phyloP scores from a whole-genome alignment of 2,113 vertebrate genomes.

The Thunnus thynnus region DNA sequence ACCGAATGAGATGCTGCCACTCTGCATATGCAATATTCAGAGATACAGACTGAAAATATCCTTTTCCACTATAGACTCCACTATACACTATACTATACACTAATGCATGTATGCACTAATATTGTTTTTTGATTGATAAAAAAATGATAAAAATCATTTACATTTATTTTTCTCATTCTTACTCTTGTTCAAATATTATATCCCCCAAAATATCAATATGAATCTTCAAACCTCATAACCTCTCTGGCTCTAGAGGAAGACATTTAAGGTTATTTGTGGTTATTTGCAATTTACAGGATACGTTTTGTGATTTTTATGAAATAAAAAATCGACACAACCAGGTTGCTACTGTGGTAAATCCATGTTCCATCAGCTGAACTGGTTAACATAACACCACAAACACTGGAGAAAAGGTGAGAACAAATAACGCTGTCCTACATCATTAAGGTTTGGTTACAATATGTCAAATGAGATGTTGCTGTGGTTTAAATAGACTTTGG shows the following conservation, averaged over 20 bases:
- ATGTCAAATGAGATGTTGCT: conserved; percentile 29
- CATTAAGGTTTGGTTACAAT: conserved; percentile 28
- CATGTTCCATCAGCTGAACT: not conserved
- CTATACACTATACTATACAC: not conserved
- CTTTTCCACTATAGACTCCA: not conserved
- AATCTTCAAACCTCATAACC: too few relatives aligned
- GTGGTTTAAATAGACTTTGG: conserved; percentile 34
- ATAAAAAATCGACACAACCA: too few relatives aligned
- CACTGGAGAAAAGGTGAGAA: conserved; percentile 12
- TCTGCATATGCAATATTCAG: conserved; percentile 81
- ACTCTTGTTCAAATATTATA: too few relatives aligned
- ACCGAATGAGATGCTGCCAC: conserved; percentile 74
- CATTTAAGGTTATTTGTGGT: not conserved
- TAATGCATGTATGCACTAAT: not conserved
- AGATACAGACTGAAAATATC: conserved; percentile 77
- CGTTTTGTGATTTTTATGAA: too few relatives aligned
- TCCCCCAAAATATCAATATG: too few relatives aligned
- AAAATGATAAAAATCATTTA: not conserved
- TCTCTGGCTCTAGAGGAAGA: too few relatives aligned
- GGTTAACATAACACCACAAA: conserved; percentile 20
- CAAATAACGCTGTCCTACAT: conserved; percentile 4
- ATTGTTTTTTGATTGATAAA: not conserved
- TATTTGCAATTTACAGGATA: too few relatives aligned
- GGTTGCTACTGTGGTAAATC: too few relatives aligned
- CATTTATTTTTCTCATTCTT: not conserved